Conservation (phyloP, 92 coral and sea anemone genomes). For the Scolanthus callimorphus region DNA sequence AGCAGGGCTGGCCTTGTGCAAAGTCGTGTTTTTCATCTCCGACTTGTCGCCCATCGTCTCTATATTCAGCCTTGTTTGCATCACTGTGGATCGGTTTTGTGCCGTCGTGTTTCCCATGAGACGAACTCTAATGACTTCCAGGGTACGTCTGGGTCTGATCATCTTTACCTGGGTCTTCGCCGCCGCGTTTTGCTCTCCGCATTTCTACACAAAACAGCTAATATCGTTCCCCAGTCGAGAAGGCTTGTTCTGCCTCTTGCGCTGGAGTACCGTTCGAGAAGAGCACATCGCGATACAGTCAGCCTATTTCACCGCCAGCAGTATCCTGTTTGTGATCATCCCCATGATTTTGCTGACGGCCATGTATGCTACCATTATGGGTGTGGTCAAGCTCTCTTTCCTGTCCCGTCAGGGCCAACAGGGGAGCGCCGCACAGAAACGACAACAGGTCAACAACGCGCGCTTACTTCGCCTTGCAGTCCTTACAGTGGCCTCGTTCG, state of each 20-base stretch:
- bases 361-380: slow-evolving; percentile 9
- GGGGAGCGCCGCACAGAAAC: slow-evolving; percentile 3
- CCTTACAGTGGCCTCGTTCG: slow-evolving; percentile 16
- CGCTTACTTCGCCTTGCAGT: slow-evolving; percentile 18
- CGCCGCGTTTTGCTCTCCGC: neutral
- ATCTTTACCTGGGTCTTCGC: slow-evolving; percentile 19
- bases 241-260: neutral
- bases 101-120: slow-evolving; percentile 31
- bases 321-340: slow-evolving; percentile 8
- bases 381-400: slow-evolving; percentile 3
- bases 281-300: slow-evolving; percentile 4
- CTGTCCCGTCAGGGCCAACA: slow-evolving; percentile 8
- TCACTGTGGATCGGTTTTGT: slow-evolving; percentile 19
- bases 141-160: slow-evolving; percentile 18
- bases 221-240: neutral
- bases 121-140: slow-evolving; percentile 20
- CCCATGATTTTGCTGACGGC: slow-evolving; percentile 10
- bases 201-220: slow-evolving; percentile 12
- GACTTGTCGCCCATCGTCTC: slow-evolving; percentile 18
- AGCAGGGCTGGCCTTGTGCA: slow-evolving; percentile 13
- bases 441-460: slow-evolving; percentile 12
- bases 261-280: slow-evolving; percentile 2
- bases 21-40: slow-evolving; percentile 15
- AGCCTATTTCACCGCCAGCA: neutral
- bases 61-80: slow-evolving; percentile 13